A percentile compares a stretch with the other conserved stretches of the same genome.
These are phyloP conservation scores for Pelusios castaneus DNA, from an alignment of 2,113 vertebrate genomes.

Conservation along the genomic window DNA sequence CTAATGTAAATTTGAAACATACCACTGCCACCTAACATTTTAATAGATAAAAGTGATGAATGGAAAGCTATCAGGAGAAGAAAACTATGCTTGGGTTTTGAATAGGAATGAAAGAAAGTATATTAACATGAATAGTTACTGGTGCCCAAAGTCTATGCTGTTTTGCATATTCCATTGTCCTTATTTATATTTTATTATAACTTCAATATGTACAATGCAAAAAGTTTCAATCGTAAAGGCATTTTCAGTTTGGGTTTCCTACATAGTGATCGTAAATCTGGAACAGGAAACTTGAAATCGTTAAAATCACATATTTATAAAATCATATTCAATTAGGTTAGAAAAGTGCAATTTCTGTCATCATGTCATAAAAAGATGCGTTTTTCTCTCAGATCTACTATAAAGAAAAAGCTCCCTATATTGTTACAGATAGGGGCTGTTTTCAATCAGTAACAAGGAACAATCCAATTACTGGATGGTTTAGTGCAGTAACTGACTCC, in stretches of 20 bases:
- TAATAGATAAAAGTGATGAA: neutral
- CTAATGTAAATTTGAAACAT: neutral
- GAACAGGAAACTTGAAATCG: slow-evolving; percentile 81
- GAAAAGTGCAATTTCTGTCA: slow-evolving; percentile 99
- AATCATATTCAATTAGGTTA: slow-evolving; percentile 92
- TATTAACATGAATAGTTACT: neutral
- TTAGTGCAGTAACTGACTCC: slow-evolving; percentile 99
- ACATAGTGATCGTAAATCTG: slow-evolving; percentile 72
- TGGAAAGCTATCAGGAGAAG: neutral
- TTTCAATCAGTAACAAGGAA: slow-evolving; percentile 96
- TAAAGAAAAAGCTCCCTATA: slow-evolving; percentile 80
- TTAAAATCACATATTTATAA: slow-evolving; percentile 91
- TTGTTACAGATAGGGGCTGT: slow-evolving; percentile 88
- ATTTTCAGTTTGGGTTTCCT: slow-evolving; percentile 59
- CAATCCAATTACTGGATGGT: slow-evolving; percentile 98
- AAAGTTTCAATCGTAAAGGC: slow-evolving; percentile 45
- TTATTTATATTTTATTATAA: neutral
- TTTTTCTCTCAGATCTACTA: slow-evolving; percentile 89
- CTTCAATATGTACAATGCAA: neutral
- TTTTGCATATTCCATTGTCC: neutral
- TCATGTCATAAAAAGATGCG: slow-evolving; percentile 97
- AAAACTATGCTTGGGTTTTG: neutral
- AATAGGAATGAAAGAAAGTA: neutral
- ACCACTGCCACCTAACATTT: neutral
- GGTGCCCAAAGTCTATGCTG: neutral